A percentile compares a stretch with the other conserved stretches of the same genome.
phyloP scores from a whole-genome alignment of 2,797 vertebrate species.

The Enteromius viviparus region DNA sequence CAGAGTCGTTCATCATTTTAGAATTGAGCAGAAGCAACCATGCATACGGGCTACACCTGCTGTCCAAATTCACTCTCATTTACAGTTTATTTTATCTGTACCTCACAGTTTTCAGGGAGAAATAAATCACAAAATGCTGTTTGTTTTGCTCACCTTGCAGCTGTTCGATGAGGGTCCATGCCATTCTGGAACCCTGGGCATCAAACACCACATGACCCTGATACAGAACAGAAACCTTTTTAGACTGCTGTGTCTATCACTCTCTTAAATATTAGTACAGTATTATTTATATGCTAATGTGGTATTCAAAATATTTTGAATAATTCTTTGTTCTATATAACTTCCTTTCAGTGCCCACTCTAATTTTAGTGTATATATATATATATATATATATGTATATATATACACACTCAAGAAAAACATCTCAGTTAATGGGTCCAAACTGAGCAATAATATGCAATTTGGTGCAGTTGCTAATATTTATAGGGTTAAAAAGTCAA shows the following conservation, averaged over 20 bases:
- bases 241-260: not conserved
- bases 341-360: too few relatives aligned
- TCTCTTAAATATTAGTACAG: not conserved
- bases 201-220: slow-evolving; percentile 97
- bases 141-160: slow-evolving; percentile 83
- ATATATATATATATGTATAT: too few relatives aligned
- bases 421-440: not conserved
- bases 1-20: slow-evolving; percentile 51
- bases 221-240: slow-evolving; percentile 40
- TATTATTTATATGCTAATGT: not conserved
- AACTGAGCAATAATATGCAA: not conserved
- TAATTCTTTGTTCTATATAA: not conserved
- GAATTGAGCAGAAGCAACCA: slow-evolving; percentile 24
- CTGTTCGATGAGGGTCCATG: slow-evolving; percentile 96
- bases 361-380: too few relatives aligned
- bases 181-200: slow-evolving; percentile 97
- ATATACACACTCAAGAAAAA: too few relatives aligned
- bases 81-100: slow-evolving; percentile 3
- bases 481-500: not conserved
- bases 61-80: slow-evolving; percentile 10
- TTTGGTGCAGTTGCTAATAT: not conserved
- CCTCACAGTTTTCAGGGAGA: slow-evolving; percentile 6
- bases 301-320: not conserved
- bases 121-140: slow-evolving; percentile 16
- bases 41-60: slow-evolving; percentile 40